Evolutionary conservation across 2,888 invertebrate genomes (phyloP).

Genomic region (Molanna angustata): DNA sequence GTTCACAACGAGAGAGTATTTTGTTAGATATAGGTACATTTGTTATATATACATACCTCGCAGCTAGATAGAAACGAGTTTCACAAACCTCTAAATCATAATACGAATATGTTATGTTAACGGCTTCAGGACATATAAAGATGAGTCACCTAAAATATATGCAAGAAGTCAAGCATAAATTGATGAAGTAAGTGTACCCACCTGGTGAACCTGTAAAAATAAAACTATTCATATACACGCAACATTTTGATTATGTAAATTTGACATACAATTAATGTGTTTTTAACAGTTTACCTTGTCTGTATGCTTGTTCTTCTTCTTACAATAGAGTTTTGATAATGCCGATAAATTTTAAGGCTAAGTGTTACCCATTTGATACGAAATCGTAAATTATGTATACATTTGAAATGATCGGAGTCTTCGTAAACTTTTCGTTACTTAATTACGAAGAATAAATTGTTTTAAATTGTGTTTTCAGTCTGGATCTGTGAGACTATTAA

Average conservation of each 20-base stretch:
- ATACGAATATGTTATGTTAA: background rate
- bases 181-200: background rate
- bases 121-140: background rate
- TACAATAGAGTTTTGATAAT: background rate
- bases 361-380: background rate
- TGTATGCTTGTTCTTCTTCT: background rate
- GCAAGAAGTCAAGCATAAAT: background rate
- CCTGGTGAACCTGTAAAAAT: background rate
- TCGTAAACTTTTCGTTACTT: too few species aligned
- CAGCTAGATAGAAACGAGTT: background rate
- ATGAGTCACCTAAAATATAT: background rate
- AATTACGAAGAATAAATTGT: too few species aligned
- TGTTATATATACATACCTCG: too few species aligned
- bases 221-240: background rate
- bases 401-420: background rate
- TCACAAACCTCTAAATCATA: background rate
- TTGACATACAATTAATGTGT: background rate
- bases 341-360: background rate
- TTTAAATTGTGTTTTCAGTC: too few species aligned
- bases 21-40: too few species aligned
- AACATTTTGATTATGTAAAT: background rate
- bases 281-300: background rate
- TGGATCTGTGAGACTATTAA: too few species aligned
- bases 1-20: too few species aligned
- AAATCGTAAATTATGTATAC: background rate